A percentile compares a stretch with the other conserved stretches of the same genome.
Evolutionary conservation across 1,140 invertebrate species (phyloP).

Genomic region (Nephotettix cincticeps): DNA sequence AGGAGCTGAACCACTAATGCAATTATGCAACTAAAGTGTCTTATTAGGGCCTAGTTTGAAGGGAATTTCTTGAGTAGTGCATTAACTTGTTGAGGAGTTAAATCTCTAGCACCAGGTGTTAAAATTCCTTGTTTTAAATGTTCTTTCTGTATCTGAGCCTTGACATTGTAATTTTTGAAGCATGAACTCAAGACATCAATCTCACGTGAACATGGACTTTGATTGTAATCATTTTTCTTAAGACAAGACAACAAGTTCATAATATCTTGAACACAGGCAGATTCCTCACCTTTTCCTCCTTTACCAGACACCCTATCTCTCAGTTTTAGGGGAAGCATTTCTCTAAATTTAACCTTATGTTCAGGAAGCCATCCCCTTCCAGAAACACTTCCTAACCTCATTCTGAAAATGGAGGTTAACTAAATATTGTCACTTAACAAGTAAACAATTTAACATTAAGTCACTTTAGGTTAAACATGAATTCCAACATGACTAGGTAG

Average conservation of each 20-base stretch:
- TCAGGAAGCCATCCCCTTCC: not conserved
- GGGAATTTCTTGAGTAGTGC: not conserved
- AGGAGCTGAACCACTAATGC: not conserved
- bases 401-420: too few species aligned
- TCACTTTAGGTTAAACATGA: too few species aligned
- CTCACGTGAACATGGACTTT: not conserved
- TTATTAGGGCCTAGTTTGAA: not conserved
- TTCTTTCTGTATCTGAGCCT: not conserved
- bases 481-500: too few species aligned
- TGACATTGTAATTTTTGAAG: not conserved
- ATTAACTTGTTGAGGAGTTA: not conserved
- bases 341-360: not conserved
- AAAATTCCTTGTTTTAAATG: not conserved
- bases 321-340: not conserved
- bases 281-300: not conserved
- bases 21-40: not conserved
- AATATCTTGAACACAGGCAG: not conserved
- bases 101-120: not conserved
- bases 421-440: too few species aligned
- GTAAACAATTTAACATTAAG: too few species aligned
- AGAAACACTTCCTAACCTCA: too few species aligned
- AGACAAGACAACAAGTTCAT: not conserved
- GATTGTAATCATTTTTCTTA: conserved; percentile 1
- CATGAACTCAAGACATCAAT: not conserved
- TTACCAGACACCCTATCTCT: not conserved